phyloP scores from a whole-genome alignment of 2,888 invertebrate species.

The Tridacna crocea region DNA sequence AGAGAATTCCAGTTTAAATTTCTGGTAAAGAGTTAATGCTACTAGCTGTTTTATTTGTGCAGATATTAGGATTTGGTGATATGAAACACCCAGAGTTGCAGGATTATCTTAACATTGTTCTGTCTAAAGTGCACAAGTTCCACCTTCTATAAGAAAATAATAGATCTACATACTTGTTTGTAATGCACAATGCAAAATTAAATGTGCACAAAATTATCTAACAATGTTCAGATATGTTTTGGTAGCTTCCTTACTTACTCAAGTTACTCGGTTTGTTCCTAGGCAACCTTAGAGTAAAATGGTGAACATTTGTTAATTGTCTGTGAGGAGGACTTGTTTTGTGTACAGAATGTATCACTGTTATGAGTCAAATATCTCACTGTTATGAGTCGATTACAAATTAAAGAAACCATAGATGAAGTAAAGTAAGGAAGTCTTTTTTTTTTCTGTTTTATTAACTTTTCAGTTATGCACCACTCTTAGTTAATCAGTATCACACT shows the following conservation, averaged over 20 bases:
- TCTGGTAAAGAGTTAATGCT: neutral
- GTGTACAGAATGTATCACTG: no score
- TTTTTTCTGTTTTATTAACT: neutral
- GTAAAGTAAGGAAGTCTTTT: neutral
- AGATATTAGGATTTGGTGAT: constrained; percentile 2
- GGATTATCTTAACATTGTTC: constrained; percentile 14
- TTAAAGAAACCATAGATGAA: neutral
- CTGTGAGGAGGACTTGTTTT: no score
- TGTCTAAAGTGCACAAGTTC: constrained; percentile 6
- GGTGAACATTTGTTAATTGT: no score
- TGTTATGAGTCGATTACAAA: no score
- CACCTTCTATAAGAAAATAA: neutral
- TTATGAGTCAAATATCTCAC: no score
- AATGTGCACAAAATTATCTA: no score
- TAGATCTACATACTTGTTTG: no score
- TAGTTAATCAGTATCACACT: neutral
- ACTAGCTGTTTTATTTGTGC: neutral
- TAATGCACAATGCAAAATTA: no score
- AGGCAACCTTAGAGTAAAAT: no score
- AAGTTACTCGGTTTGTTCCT: no score
- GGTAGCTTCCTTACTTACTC: no score
- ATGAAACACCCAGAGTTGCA: neutral
- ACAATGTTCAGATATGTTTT: no score
- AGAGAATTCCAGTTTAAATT: neutral
- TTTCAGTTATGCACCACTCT: neutral